Evolutionary conservation across 2,888 invertebrate species (phyloP).

Genomic region (Cotesia congregata): DNA sequence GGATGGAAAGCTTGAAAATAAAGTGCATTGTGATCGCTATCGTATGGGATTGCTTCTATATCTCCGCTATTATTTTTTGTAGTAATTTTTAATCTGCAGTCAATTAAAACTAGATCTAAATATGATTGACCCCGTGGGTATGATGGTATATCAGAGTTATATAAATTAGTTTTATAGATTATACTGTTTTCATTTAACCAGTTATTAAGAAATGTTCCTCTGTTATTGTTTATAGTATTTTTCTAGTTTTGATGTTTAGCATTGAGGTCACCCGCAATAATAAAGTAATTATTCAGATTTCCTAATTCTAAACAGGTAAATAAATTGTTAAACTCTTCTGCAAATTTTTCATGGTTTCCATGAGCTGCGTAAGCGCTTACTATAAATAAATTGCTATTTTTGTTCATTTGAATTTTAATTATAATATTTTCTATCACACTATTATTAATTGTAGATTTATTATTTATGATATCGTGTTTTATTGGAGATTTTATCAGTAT

Average conservation of each 20-base stretch:
- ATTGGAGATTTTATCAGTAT: constrained; percentile 33
- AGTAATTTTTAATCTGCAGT: constrained; percentile 21
- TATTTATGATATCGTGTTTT: constrained; percentile 2
- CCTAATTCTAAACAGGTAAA: background rate
- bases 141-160: background rate
- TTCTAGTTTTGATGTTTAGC: constrained; percentile 13
- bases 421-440: background rate
- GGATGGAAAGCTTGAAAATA: background rate
- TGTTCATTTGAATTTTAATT: background rate
- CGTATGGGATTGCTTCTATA: constrained; percentile 28
- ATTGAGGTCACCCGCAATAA: constrained; percentile 8
- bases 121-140: constrained; percentile 10
- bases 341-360: background rate
- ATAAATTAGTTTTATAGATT: background rate
- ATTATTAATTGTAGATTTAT: background rate
- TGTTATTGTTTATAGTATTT: background rate
- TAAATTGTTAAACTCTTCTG: constrained; percentile 4
- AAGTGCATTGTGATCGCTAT: constrained; percentile 26
- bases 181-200: background rate
- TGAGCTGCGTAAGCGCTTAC: background rate
- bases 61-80: background rate
- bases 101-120: constrained; percentile 17
- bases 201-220: constrained; percentile 14
- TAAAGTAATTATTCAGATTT: background rate
- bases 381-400: background rate